Evolutionary conservation across 1,140 invertebrate species (phyloP), one percentile per base, ranked within the genome.

Genomic region (Drosophila sp.): DNA sequence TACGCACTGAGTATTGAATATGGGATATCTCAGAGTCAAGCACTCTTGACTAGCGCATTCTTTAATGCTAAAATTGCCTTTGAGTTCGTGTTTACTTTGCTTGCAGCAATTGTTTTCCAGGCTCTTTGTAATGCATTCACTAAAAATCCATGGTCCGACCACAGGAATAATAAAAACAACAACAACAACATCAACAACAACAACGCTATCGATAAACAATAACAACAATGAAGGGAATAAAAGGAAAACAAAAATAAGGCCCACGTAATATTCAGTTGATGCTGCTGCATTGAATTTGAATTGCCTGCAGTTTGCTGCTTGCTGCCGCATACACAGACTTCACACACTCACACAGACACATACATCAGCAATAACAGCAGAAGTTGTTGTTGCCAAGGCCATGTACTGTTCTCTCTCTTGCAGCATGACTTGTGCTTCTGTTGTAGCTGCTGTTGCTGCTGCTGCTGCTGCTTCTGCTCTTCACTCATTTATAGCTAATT

Each of bases 401-500:
- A 66, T 53, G 53, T 18, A 11, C 51, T 27, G 43, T 43, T 11
- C 38, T 34, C 36, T 32, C 36, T 65, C 18, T 29, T 16, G 7
- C 41, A 43, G 14, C 41, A 7, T 9, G 25, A 13, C 32, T 25
- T 40, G 14, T 71, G 29, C 9, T 40, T 25, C 27, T 11, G 21
- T 25, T 51, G 46, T 48, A 51, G 46, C n/a, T 51, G 8, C 29
- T 63, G 46, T 51, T 71, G 57, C 14, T 53, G 48, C 67, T 64
- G 46, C 54, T 58, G 46, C n/a, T 51, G 8, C 29, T 63, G 46
- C 57, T 71, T 57, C 14, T 53, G 48, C 67, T 64, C 67, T 57
- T 67, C 36, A 21, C 48, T 50, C 46, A 50, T 65, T 54, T 53
- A 43, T 64, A 61, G 72, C 76, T 83, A 83, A 83, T 83, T 84